Base-by-base conservation (phyloP, 2,888 invertebrate species). In the Clivina fossor region DNA sequence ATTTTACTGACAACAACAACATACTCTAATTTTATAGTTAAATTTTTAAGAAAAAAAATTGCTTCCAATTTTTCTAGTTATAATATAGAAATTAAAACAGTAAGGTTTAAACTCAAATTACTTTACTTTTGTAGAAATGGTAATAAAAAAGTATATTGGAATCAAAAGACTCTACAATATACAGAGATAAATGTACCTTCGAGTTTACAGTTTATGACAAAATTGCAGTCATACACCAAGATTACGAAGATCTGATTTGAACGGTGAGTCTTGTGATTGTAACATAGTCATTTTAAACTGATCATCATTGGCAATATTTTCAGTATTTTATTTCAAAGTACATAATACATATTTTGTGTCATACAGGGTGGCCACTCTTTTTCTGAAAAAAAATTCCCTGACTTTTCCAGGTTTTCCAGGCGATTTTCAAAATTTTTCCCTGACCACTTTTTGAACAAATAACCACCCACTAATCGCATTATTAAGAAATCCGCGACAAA, bases 151-250 rank as follows among this genome's bases (percentile, higher is more conserved):
- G 35, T 38, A 49, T 18, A 30, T 16, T 49, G 51, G 51, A 51
- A 43, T 51, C 51, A 51, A 20, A 59, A 59, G 62, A 61, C 60
- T 57, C 60, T 26, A 41, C 50, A 48, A 46, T 30, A 32, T 54
- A 48, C 37, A 2, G n/a, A 32, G 8, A 43, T 55, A 62, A 22
- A 47, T 69, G 48, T 70, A 64, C 66, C 70, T 64, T 62, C 61
- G 69, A 61, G 37, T 70, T 73, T 73, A 73, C 73, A 71, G 70
- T 69, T 26, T 11, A 51, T 43, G 15, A 15, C 20, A 5, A 20
- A 32, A 28, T 33, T n/a, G n/a, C n/a, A 50, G 33, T 16, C 24
- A 33, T 43, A 20, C 22, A 51, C 41, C 51, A 51, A 51, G 51
- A 51, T 51, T 51, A 20, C 43, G 43, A 43, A 41, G 51, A 30